phyloP scores from a whole-genome alignment of 2,113 vertebrate species.

The Salvelinus alpinus region DNA sequence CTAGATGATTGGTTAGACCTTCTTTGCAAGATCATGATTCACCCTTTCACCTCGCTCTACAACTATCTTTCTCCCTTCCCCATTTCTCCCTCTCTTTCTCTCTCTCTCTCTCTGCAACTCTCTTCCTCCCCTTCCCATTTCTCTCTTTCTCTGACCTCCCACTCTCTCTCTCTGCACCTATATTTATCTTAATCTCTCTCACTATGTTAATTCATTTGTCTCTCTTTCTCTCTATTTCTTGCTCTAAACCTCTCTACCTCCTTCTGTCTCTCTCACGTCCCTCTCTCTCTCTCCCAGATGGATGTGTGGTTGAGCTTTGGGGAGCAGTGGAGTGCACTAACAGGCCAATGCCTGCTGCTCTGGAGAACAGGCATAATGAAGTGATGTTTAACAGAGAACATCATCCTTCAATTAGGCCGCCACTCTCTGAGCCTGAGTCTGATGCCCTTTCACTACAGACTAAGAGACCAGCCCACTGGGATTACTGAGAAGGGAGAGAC shows the following conservation, averaged over 20 bases:
- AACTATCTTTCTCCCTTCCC: background rate
- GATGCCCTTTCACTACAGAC: background rate
- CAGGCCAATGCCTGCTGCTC: conserved; percentile 6
- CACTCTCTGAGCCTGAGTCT: background rate
- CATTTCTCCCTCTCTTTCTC: background rate
- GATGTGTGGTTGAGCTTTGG: background rate
- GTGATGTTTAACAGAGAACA: conserved; percentile 17
- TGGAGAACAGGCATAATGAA: conserved; percentile 28
- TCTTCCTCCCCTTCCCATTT: no score
- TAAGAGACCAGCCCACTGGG: no score
- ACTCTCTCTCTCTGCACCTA: no score
- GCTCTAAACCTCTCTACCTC: background rate
- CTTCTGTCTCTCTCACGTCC: background rate
- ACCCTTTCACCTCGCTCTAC: no score
- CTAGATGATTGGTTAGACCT: no score
- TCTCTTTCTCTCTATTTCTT: background rate
- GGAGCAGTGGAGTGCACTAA: conserved; percentile 11
- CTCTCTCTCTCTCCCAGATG: no score
- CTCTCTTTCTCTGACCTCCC: no score
- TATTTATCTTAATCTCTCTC: no score
- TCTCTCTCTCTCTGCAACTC: no score
- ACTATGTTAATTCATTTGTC: no score
- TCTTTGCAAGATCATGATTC: no score
- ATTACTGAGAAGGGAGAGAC: no score
- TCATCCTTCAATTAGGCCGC: conserved; percentile 25